Conservation (phyloP, 2,797 vertebrate genomes). For the Rhynchonycteris naso region DNA sequence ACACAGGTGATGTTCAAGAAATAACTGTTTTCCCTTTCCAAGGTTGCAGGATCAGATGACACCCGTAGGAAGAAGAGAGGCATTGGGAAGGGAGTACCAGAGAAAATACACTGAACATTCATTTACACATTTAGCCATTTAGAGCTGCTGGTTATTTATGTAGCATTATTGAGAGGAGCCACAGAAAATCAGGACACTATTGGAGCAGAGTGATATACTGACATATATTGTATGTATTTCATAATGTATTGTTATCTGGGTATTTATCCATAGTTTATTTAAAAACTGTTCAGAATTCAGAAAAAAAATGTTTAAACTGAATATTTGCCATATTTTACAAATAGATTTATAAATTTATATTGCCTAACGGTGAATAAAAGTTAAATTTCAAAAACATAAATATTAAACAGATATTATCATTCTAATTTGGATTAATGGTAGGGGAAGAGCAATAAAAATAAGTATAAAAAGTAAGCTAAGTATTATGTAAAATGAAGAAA, state of each 20-base stretch:
- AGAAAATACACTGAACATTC: not conserved
- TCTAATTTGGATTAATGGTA: not conserved
- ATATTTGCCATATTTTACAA: slow-evolving; percentile 8
- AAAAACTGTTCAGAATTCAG: not conserved
- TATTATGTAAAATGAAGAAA: not conserved
- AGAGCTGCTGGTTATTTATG: not conserved
- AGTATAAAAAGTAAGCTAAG: not conserved
- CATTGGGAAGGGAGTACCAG: rapidly evolving
- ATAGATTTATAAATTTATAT: not conserved
- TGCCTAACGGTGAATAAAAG: not conserved
- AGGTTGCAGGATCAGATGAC: not conserved
- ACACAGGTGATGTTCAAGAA: not conserved
- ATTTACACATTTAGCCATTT: not conserved
- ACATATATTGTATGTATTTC: slow-evolving; percentile 13
- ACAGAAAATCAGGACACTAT: not conserved
- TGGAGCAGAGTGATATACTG: not conserved
- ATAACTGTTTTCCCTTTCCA: not conserved
- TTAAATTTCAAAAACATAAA: slow-evolving; percentile 40
- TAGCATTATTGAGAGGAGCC: not conserved
- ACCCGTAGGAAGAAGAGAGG: not conserved
- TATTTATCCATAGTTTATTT: not conserved
- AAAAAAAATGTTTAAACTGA: not conserved
- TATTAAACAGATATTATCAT: not conserved
- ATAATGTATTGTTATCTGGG: not conserved
- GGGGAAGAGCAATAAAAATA: slow-evolving; percentile 27